Conservation (phyloP, 2,113 vertebrate genomes). For the Neotoma lepida region DNA sequence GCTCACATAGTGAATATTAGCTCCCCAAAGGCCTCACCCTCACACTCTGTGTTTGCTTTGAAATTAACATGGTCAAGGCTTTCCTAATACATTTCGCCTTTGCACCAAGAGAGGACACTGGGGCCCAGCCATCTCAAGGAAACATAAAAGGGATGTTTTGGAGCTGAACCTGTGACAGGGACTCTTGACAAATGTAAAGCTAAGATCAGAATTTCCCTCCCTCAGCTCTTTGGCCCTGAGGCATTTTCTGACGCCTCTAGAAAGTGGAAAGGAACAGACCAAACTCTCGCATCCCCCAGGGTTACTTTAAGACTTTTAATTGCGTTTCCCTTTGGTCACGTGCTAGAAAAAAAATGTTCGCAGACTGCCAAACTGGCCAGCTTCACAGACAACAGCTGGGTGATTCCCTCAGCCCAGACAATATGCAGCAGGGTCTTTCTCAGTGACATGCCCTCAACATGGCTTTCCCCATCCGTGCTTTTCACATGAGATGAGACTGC, state of each 20-base stretch:
- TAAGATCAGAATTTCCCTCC: constrained; percentile 9
- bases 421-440: not conserved
- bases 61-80: constrained; percentile 4
- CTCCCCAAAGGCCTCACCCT: constrained; percentile 8
- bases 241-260: constrained; percentile 38
- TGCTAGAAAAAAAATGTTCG: not conserved
- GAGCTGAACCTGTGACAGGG: not conserved
- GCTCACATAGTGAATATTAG: not conserved
- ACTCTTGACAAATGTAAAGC: constrained; percentile 17
- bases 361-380: not conserved
- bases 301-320: not conserved
- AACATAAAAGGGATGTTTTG: not conserved
- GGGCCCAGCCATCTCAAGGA: not conserved
- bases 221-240: not conserved
- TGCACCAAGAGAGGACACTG: not conserved
- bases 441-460: too few relatives aligned
- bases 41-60: constrained; percentile 32
- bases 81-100: constrained; percentile 2
- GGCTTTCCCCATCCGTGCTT: not conserved
- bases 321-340: not conserved
- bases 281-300: not conserved
- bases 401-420: not conserved
- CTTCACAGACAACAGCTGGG: not conserved
- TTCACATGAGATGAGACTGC: not conserved
- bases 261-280: not conserved